Evolutionary conservation across 1,140 invertebrate genomes (phyloP).

Genomic region (Heliconius melpomene): DNA sequence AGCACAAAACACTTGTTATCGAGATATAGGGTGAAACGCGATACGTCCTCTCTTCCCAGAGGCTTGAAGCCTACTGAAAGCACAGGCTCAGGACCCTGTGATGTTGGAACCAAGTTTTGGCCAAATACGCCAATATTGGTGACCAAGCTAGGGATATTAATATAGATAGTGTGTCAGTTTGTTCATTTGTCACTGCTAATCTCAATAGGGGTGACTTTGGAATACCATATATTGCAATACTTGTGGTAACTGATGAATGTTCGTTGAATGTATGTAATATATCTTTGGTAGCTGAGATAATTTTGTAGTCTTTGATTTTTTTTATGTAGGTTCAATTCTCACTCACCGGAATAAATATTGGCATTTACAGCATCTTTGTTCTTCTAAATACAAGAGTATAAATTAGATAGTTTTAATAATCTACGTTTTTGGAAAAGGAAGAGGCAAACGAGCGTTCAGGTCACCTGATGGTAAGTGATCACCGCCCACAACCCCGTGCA

Average conservation of each 20-base stretch:
- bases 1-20: conserved; percentile 20
- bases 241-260: not conserved
- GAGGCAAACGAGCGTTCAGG: no score
- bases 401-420: no score
- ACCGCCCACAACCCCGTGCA: no score
- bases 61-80: conserved; percentile 18
- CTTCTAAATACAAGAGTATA: no score
- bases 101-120: not conserved
- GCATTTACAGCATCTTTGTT: no score
- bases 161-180: conserved; percentile 14
- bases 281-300: not conserved
- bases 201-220: conserved; percentile 9
- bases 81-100: conserved; percentile 13
- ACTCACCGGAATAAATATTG: no score
- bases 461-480: no score
- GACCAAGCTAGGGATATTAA: not conserved
- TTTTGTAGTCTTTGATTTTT: no score
- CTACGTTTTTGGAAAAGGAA: no score
- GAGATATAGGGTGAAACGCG: not conserved
- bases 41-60: conserved; percentile 16
- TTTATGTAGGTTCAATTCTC: no score
- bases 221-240: not conserved
- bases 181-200: conserved; percentile 4
- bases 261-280: not conserved
- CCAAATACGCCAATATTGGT: not conserved